These are phyloP conservation scores for Indicator indicator DNA, from an alignment of 2,113 vertebrate genomes.

Conservation along the genomic window DNA sequence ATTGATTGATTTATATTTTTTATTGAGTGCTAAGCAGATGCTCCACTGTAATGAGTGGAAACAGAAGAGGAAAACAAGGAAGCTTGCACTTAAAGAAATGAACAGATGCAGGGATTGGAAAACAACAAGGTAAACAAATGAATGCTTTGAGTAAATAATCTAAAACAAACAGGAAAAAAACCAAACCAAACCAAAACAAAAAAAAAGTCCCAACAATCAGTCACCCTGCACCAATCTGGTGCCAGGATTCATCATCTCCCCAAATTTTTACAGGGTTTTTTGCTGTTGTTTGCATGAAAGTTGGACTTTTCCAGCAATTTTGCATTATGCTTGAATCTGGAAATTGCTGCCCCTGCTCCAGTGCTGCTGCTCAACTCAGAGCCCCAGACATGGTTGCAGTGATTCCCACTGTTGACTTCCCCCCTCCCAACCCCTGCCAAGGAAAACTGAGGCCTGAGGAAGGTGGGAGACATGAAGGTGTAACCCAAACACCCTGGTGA, in stretches of 20 bases:
- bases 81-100: conserved; percentile 66
- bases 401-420: background rate
- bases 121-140: conserved; percentile 72
- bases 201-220: background rate
- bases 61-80: conserved; percentile 59
- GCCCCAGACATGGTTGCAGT: background rate
- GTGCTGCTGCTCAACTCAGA: background rate
- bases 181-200: too few relatives aligned
- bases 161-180: conserved; percentile 4
- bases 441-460: background rate
- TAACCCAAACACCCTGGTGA: background rate
- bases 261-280: background rate
- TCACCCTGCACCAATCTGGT: background rate
- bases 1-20: conserved; percentile 31
- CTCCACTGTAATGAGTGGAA: conserved; percentile 66
- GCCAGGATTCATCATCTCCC: background rate
- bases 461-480: background rate
- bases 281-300: background rate
- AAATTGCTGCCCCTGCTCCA: background rate
- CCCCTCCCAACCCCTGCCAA: fast-evolving
- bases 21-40: conserved; percentile 67
- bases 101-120: conserved; percentile 74
- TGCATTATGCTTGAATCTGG: background rate
- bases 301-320: background rate
- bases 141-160: conserved; percentile 54